phyloP scores from a whole-genome alignment of 2,797 vertebrate species.

The Trachops cirrhosus region DNA sequence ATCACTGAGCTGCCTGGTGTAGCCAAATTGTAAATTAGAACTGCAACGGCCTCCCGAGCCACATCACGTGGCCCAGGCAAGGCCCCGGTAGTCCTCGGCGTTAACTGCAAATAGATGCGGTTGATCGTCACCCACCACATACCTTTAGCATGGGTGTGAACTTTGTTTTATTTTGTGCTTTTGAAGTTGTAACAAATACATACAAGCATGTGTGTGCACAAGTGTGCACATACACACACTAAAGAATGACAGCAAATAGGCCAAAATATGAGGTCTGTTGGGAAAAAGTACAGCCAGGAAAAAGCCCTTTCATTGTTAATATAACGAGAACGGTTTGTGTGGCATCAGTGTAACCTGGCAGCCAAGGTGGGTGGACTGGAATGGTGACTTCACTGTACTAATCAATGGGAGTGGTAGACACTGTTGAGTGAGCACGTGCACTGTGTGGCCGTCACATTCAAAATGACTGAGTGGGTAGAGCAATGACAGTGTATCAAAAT shows the following conservation, averaged over 20 bases:
- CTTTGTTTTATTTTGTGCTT: neutral
- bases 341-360: neutral
- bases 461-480: neutral
- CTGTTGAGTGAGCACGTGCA: neutral
- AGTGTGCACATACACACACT: too few relatives aligned
- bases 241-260: neutral
- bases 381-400: neutral
- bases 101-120: neutral
- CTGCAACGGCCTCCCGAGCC: neutral
- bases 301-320: neutral
- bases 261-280: neutral
- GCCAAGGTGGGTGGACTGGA: neutral
- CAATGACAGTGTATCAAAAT: neutral
- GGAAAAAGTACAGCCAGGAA: neutral
- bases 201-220: too few relatives aligned
- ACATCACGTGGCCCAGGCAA: accelerated
- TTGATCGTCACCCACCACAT: neutral
- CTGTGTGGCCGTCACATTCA: neutral
- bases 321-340: neutral
- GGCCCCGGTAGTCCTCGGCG: neutral
- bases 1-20: neutral
- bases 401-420: too few relatives aligned
- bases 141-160: neutral
- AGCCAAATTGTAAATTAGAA: conserved; percentile 59
- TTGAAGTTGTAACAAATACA: too few relatives aligned